Evolutionary conservation across 2,113 vertebrate genomes (phyloP).

Genomic region (Dromiciops gliroides): DNA sequence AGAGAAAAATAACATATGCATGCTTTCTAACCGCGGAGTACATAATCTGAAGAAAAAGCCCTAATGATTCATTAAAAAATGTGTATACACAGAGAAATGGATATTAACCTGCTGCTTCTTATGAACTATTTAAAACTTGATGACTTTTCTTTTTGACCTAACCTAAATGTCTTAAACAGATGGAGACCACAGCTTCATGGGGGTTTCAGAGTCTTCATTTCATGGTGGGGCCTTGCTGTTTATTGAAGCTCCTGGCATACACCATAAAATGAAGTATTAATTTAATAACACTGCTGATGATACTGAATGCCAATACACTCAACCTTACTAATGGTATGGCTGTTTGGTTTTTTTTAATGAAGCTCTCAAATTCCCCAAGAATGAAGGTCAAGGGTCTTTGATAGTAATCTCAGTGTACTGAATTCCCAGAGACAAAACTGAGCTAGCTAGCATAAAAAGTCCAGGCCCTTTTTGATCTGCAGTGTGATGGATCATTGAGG

Average conservation of each 20-base stretch:
- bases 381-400: background rate
- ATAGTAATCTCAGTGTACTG: background rate
- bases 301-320: background rate
- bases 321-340: background rate
- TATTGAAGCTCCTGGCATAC: conserved; percentile 27
- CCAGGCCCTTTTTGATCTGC: background rate
- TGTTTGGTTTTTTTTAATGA: background rate
- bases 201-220: conserved; percentile 8
- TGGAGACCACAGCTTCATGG: background rate
- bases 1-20: conserved; percentile 41
- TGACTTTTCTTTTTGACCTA: background rate
- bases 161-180: background rate
- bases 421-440: background rate
- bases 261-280: conserved; percentile 63
- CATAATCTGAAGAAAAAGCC: conserved; percentile 57
- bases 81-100: conserved; percentile 5
- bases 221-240: conserved; percentile 1
- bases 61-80: conserved; percentile 51
- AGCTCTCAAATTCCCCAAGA: background rate
- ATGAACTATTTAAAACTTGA: conserved; percentile 20
- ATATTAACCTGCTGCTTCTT: conserved; percentile 28
- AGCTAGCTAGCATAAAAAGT: background rate
- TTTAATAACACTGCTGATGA: background rate
- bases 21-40: conserved; percentile 66
- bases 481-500: background rate